Evolutionary conservation across 2,113 vertebrate genomes (phyloP).

Genomic region (Anolis sagrei): DNA sequence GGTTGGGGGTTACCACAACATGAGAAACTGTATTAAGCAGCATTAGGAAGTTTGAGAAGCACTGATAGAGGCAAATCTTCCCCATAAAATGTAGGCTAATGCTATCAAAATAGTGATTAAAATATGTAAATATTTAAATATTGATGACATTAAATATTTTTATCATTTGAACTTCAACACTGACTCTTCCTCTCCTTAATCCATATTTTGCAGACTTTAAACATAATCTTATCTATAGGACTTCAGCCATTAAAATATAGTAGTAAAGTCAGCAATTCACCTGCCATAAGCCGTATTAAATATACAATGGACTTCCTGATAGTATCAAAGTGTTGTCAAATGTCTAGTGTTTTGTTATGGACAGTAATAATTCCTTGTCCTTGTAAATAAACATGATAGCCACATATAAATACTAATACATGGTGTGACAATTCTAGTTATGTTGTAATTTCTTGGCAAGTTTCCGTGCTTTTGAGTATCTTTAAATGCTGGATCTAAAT

Average conservation of each 20-base stretch:
- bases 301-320: too few relatives aligned
- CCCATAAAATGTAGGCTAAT: conserved; percentile 43
- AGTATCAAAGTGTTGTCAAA: too few relatives aligned
- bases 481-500: not conserved
- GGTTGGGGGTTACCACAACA: too few relatives aligned
- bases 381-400: too few relatives aligned
- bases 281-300: not conserved
- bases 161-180: not conserved
- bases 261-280: not conserved
- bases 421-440: not conserved
- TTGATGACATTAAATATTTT: conserved; percentile 34
- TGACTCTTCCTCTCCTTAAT: not conserved
- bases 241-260: not conserved
- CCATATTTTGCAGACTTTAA: not conserved
- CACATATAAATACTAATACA: too few relatives aligned
- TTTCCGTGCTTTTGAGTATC: not conserved
- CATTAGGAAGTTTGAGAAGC: too few relatives aligned
- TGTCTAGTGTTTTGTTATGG: too few relatives aligned
- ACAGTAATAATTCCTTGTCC: too few relatives aligned
- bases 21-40: too few relatives aligned
- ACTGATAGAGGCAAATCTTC: not conserved
- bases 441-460: conserved; percentile 1
- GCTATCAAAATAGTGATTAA: conserved; percentile 4
- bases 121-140: conserved; percentile 33
- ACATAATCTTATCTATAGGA: not conserved